These are phyloP conservation scores for Proisotoma minuta DNA, from an alignment of 2,888 invertebrate genomes.

Conservation along the genomic window DNA sequence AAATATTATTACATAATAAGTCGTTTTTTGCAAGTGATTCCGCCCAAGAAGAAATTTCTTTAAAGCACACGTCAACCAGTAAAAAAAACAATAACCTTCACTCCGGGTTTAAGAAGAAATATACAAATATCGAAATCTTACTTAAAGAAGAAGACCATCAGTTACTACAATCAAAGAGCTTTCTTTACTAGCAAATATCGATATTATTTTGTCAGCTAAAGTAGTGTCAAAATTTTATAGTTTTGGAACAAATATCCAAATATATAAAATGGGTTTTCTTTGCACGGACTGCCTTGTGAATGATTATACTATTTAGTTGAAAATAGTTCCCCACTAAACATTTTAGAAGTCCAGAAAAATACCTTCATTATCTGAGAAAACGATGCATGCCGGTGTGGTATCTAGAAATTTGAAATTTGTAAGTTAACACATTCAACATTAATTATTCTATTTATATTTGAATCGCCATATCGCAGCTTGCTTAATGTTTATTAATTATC, in stretches of 20 bases:
- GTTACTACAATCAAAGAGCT: too few relatives aligned
- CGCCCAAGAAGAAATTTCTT: too few relatives aligned
- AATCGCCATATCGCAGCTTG: background rate
- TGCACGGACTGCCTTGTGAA: conserved; percentile 17
- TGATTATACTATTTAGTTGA: conserved; percentile 1
- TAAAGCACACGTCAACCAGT: too few relatives aligned
- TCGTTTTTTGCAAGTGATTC: background rate
- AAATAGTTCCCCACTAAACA: background rate
- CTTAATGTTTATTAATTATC: background rate
- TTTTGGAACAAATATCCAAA: too few relatives aligned
- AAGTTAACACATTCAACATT: conserved; percentile 23
- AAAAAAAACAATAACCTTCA: too few relatives aligned
- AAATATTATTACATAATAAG: background rate
- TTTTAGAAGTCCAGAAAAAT: background rate
- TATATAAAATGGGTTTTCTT: background rate
- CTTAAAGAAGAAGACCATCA: too few relatives aligned
- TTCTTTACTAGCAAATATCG: too few relatives aligned
- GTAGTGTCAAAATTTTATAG: too few relatives aligned
- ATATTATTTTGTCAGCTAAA: too few relatives aligned
- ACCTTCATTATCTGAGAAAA: conserved; percentile 1
- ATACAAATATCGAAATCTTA: too few relatives aligned
- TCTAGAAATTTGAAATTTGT: conserved; percentile 46
- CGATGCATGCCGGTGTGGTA: conserved; percentile 45
- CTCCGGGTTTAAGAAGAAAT: too few relatives aligned
- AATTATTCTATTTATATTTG: conserved; percentile 6